Percentiles rank a stretch among this genome's conserved stretches.
These are phyloP conservation scores for Zaprionus kolodkinae DNA, from an alignment of 1,140 invertebrate species.

Conservation along the genomic window DNA sequence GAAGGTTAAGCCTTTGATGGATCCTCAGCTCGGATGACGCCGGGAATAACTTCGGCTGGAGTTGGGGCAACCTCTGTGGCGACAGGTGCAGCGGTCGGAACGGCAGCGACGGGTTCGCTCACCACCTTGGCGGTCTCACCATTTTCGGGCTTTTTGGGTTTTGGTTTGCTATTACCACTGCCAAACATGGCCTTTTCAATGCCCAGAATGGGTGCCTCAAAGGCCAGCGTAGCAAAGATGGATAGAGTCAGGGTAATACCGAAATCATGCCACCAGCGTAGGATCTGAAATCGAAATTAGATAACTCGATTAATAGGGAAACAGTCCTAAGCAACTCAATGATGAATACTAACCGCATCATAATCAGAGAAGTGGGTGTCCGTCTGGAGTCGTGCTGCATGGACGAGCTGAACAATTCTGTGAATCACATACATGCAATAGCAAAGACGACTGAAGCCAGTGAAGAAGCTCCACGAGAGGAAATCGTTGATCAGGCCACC, in stretches of 20 bases:
- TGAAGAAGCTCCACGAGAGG: constrained; percentile 87
- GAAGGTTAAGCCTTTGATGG: constrained; percentile 61
- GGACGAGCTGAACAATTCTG: constrained; percentile 79
- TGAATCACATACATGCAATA: constrained; percentile 90
- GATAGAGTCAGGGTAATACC: constrained; percentile 70
- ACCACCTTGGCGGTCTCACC: constrained; percentile 33
- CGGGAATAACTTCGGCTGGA: constrained; percentile 38
- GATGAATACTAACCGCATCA: constrained; percentile 56
- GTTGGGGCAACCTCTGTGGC: constrained; percentile 1
- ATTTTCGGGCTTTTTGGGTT: constrained; percentile 61
- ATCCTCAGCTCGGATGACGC: constrained; percentile 38
- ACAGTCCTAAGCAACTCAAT: neutral
- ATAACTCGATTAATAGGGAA: neutral
- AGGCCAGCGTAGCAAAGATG: constrained; percentile 77
- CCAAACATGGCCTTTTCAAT: constrained; percentile 82
- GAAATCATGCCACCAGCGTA: constrained; percentile 83
- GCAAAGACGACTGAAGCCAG: constrained; percentile 88
- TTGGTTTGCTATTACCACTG: constrained; percentile 41
- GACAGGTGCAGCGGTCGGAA: neutral
- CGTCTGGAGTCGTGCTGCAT: constrained; percentile 65
- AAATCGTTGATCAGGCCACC: constrained; percentile 87
- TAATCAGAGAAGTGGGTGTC: constrained; percentile 71
- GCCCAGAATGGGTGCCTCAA: constrained; percentile 78
- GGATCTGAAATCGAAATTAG: constrained; percentile 45
- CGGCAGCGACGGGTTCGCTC: constrained; percentile 3